Conservation (phyloP, 2,888 invertebrate species). For the Eulithis testata region DNA sequence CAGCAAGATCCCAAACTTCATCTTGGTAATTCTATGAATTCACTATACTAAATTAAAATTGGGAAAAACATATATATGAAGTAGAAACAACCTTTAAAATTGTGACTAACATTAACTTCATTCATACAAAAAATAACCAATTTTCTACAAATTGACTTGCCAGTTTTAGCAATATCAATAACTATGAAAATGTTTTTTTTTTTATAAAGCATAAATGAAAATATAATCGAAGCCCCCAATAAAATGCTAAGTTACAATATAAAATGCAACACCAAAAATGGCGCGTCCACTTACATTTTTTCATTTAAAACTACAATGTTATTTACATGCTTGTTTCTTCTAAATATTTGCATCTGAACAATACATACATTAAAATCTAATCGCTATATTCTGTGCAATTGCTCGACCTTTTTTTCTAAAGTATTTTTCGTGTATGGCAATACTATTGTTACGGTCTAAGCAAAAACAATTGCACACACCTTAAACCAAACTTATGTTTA, state of each 20-base stretch:
- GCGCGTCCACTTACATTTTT: constrained; percentile 53
- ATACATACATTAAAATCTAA: constrained; percentile 83
- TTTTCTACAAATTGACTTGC: not conserved
- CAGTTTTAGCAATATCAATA: constrained; percentile 1
- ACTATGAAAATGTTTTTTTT: constrained; percentile 9
- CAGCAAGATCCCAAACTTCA: not conserved
- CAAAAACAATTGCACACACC: constrained; percentile 79
- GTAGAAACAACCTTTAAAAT: constrained; percentile 22
- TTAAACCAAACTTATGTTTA: constrained; percentile 70
- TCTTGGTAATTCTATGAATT: not conserved
- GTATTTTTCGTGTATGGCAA: constrained; percentile 58
- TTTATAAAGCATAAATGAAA: constrained; percentile 22
- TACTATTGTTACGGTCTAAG: constrained; percentile 48
- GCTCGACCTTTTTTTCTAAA: constrained; percentile 60
- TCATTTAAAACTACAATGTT: constrained; percentile 50
- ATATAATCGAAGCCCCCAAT: constrained; percentile 54
- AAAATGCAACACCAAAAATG: constrained; percentile 70
- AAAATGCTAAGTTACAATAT: constrained; percentile 60
- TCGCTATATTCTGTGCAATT: constrained; percentile 76
- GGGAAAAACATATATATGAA: constrained; percentile 4
- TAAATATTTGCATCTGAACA: constrained; percentile 85
- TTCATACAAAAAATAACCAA: not conserved
- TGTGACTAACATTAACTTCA: constrained; percentile 23
- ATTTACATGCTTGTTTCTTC: constrained; percentile 81
- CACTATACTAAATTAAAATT: not conserved